A percentile compares a stretch with the other conserved stretches of the same genome.
These are phyloP conservation scores for Neogobius melanostomus DNA, from an alignment of 2,113 vertebrate species.

Conservation along the genomic window DNA sequence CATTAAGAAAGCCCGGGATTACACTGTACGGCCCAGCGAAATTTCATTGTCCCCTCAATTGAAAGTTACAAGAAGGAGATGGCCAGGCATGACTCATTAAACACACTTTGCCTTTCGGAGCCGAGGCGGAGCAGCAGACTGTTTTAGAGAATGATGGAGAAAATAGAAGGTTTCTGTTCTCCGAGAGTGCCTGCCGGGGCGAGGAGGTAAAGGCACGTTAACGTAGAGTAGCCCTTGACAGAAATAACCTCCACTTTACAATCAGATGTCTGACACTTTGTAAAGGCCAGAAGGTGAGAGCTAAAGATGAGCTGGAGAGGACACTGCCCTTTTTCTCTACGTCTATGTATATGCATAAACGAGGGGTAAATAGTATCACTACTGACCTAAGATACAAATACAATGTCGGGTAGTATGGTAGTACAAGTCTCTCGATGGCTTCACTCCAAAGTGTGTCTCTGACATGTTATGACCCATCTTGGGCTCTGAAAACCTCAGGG, in stretches of 20 bases:
- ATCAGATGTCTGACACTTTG: constrained; percentile 37
- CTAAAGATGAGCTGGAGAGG: constrained; percentile 9
- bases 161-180: constrained; percentile 38
- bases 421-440: too few species aligned
- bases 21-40: constrained; percentile 52
- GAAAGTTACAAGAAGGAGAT: constrained; percentile 58
- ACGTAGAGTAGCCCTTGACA: constrained; percentile 40
- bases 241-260: constrained; percentile 58
- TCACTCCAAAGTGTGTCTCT: too few species aligned
- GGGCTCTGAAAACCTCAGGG: too few species aligned
- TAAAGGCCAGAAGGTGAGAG: constrained; percentile 49
- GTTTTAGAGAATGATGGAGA: constrained; percentile 23
- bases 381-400: too few species aligned
- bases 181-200: constrained; percentile 15
- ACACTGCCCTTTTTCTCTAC: too few species aligned
- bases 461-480: too few species aligned
- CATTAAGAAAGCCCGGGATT: constrained; percentile 62
- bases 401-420: too few species aligned
- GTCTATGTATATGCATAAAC: too few species aligned
- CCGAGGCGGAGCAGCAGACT: constrained; percentile 19
- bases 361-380: too few species aligned
- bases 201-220: constrained; percentile 29
- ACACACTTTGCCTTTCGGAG: constrained; percentile 41
- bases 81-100: constrained; percentile 63
- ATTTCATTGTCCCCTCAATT: constrained; percentile 64